phyloP scores from a whole-genome alignment of 2,797 vertebrate genomes.

The Champsocephalus esox region DNA sequence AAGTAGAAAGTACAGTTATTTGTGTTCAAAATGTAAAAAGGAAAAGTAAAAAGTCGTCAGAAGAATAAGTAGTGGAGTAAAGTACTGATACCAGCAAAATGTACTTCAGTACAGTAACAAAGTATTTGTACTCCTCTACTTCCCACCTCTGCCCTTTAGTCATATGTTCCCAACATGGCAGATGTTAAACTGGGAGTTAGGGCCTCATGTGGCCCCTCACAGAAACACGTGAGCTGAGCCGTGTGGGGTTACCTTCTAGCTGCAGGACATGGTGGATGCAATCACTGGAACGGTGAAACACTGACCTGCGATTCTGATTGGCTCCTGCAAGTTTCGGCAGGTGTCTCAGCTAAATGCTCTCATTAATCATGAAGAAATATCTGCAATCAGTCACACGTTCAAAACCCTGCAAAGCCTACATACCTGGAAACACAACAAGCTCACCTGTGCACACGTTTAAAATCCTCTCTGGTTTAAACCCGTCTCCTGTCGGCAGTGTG shows the following conservation, averaged over 20 bases:
- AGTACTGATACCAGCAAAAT: too few relatives aligned
- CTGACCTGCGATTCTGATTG: conserved; percentile 22
- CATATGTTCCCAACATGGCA: conserved; percentile 20
- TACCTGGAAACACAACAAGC: conserved; percentile 5
- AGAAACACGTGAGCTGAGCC: conserved; percentile 25
- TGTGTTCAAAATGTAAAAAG: too few relatives aligned
- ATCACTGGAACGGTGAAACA: background rate
- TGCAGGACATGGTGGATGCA: conserved; percentile 3
- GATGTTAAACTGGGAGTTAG: conserved; percentile 35
- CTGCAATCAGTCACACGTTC: conserved; percentile 23
- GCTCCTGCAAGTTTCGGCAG: conserved; percentile 21
- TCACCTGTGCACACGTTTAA: background rate
- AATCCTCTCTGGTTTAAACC: conserved; percentile 4
- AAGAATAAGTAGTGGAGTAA: too few relatives aligned
- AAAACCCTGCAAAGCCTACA: background rate
- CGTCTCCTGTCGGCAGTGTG: too few relatives aligned
- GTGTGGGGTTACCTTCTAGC: conserved; percentile 4
- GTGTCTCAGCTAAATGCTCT: conserved; percentile 17
- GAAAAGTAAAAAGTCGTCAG: too few relatives aligned
- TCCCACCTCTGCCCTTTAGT: background rate
- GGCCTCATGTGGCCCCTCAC: conserved; percentile 27
- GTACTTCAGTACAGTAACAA: too few relatives aligned
- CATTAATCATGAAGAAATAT: conserved; percentile 20
- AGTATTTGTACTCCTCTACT: too few relatives aligned
- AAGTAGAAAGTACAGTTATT: too few relatives aligned